These are phyloP conservation scores for Pontoporia blainvillei DNA, from an alignment of 2,113 vertebrate species.

Conservation along the genomic window DNA sequence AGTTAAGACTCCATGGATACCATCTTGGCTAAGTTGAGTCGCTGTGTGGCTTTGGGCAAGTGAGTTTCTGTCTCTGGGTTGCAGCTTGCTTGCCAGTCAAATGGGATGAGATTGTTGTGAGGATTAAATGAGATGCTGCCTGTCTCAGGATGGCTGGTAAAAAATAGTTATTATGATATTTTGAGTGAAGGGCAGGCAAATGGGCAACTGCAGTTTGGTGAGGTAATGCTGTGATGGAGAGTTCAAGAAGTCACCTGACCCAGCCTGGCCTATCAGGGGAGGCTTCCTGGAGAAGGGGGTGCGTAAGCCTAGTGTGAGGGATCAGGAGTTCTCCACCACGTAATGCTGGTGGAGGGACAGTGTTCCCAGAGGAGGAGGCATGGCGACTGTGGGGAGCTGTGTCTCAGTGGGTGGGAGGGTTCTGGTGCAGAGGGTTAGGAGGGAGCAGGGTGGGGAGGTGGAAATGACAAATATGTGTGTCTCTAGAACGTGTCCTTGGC, in stretches of 20 bases:
- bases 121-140: not conserved
- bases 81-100: not conserved
- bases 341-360: not conserved
- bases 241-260: not conserved
- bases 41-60: slow-evolving; percentile 17
- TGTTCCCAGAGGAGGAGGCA: not conserved
- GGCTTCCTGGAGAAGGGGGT: not conserved
- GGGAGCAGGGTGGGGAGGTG: not conserved
- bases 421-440: not conserved
- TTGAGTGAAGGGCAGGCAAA: not conserved
- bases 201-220: not conserved
- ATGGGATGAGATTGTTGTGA: not conserved
- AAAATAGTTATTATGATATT: not conserved
- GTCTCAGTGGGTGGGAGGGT: not conserved
- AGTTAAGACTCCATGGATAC: not conserved
- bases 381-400: not conserved
- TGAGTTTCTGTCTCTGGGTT: not conserved
- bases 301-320: not conserved
- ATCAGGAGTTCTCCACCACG: not conserved
- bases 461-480: not conserved
- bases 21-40: slow-evolving; percentile 1
- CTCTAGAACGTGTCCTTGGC: not conserved
- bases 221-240: not conserved
- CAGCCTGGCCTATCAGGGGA: not conserved
- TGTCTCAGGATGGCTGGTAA: not conserved